A percentile compares a stretch with the other conserved stretches of the same genome.
Evolutionary conservation across 2,113 vertebrate genomes (phyloP).

Genomic region (Panthera leo): DNA sequence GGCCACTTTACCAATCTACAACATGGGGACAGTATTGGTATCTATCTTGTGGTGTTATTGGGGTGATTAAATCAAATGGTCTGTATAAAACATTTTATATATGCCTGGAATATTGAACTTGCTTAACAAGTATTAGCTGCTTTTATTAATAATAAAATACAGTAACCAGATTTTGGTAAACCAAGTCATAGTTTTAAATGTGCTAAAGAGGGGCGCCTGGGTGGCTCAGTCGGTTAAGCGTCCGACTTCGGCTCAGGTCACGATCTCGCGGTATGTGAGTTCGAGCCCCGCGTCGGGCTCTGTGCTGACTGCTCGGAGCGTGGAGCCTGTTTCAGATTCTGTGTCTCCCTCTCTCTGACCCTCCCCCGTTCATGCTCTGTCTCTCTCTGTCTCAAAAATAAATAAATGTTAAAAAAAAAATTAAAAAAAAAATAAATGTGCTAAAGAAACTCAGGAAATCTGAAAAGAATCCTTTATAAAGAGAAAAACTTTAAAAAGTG

Average conservation of each 20-base stretch:
- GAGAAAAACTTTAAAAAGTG: background rate
- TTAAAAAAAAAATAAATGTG: background rate
- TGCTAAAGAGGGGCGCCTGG: no score
- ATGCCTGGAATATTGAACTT: background rate
- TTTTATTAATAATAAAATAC: constrained; percentile 16
- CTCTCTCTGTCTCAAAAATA: no score
- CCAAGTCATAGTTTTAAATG: background rate
- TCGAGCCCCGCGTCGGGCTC: no score
- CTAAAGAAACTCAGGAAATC: constrained; percentile 42
- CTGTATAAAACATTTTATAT: background rate
- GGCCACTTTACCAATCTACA: background rate
- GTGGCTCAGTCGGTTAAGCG: no score
- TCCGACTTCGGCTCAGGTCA: no score
- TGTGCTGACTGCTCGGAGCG: no score
- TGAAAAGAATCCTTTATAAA: constrained; percentile 14
- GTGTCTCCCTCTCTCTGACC: no score
- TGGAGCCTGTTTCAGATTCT: no score
- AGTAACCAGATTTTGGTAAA: constrained; percentile 39
- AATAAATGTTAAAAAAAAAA: no score
- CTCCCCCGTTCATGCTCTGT: no score
- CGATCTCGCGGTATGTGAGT: no score
- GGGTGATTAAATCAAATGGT: background rate
- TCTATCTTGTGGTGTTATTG: background rate
- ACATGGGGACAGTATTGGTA: background rate
- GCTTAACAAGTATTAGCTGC: background rate